phyloP scores from a whole-genome alignment of 1,140 invertebrate genomes.

The Drosophila fuyamai region DNA sequence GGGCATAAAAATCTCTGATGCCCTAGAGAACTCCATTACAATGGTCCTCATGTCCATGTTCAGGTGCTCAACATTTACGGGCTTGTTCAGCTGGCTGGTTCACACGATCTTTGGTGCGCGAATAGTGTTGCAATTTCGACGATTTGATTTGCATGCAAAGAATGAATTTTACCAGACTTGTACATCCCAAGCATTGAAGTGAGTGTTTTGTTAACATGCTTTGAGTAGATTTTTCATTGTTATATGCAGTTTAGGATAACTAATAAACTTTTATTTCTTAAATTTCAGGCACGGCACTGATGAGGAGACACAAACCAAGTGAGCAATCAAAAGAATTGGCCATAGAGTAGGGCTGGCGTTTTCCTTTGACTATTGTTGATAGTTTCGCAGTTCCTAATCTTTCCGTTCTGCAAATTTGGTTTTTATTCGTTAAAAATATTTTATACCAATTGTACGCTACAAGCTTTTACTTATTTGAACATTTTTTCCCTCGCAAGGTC shows the following conservation, averaged over 20 bases:
- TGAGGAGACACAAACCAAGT: conserved; percentile 79
- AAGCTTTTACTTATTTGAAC: background rate
- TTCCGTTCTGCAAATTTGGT: background rate
- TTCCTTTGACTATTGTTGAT: conserved; percentile 11
- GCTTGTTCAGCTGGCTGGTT: conserved; percentile 98
- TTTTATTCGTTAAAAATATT: conserved; percentile 36
- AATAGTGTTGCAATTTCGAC: conserved; percentile 90
- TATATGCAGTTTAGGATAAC: background rate
- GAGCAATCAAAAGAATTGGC: conserved; percentile 62
- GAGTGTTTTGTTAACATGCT: conserved; percentile 36
- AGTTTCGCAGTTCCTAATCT: conserved; percentile 15
- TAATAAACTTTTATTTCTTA: background rate
- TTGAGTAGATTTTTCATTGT: background rate
- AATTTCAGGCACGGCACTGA: conserved; percentile 78
- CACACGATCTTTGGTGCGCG: conserved; percentile 98
- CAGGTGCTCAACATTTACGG: conserved; percentile 98
- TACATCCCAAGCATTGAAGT: conserved; percentile 58
- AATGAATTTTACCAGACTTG: conserved; percentile 43
- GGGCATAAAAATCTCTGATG: conserved; percentile 89
- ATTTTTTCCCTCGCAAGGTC: conserved; percentile 25
- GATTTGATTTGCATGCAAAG: conserved; percentile 61
- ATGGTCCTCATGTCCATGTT: conserved; percentile 96
- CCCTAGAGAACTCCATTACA: conserved; percentile 89
- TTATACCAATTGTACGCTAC: conserved; percentile 35
- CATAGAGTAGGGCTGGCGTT: conserved; percentile 14